Conservation (phyloP, 2,888 invertebrate species). For the Coremacera marginata region DNA sequence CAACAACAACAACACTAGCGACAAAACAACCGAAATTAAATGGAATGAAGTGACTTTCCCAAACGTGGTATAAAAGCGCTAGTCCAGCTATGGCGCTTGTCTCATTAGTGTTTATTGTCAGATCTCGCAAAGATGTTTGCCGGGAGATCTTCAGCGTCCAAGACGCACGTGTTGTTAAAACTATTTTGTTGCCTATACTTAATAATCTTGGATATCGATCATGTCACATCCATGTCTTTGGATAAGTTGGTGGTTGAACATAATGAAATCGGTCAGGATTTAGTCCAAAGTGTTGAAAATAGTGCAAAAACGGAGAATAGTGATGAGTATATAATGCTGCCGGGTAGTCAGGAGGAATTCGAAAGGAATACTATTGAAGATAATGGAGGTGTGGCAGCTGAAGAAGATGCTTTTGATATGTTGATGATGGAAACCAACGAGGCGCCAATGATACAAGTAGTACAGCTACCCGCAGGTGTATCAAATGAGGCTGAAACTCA, state of each 20-base stretch:
- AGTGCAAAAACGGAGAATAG: slow-evolving; percentile 51
- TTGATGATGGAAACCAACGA: slow-evolving; percentile 62
- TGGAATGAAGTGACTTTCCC: slow-evolving; percentile 65
- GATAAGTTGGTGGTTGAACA: slow-evolving; percentile 58
- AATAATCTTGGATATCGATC: slow-evolving; percentile 41
- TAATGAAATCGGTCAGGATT: slow-evolving; percentile 51
- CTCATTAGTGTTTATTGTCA: slow-evolving; percentile 68
- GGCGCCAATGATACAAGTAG: slow-evolving; percentile 49
- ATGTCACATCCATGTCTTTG: slow-evolving; percentile 57
- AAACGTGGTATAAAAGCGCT: slow-evolving; percentile 67
- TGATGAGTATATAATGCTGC: slow-evolving; percentile 60
- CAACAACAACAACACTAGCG: slow-evolving; percentile 41
- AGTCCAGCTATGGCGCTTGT: slow-evolving; percentile 66
- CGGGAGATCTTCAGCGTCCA: slow-evolving; percentile 56
- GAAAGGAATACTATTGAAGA: slow-evolving; percentile 48
- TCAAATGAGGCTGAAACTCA: slow-evolving; percentile 11
- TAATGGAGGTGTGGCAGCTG: slow-evolving; percentile 42
- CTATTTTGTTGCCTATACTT: slow-evolving; percentile 42
- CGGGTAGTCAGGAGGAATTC: slow-evolving; percentile 42
- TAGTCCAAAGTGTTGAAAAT: slow-evolving; percentile 52
- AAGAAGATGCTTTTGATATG: slow-evolving; percentile 53
- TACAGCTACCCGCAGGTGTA: not conserved
- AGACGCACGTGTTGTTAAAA: slow-evolving; percentile 41
- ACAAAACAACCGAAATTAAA: slow-evolving; percentile 58
- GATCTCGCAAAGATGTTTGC: slow-evolving; percentile 68